Evolutionary conservation across 2,113 vertebrate genomes (phyloP).

Genomic region (Parus major): DNA sequence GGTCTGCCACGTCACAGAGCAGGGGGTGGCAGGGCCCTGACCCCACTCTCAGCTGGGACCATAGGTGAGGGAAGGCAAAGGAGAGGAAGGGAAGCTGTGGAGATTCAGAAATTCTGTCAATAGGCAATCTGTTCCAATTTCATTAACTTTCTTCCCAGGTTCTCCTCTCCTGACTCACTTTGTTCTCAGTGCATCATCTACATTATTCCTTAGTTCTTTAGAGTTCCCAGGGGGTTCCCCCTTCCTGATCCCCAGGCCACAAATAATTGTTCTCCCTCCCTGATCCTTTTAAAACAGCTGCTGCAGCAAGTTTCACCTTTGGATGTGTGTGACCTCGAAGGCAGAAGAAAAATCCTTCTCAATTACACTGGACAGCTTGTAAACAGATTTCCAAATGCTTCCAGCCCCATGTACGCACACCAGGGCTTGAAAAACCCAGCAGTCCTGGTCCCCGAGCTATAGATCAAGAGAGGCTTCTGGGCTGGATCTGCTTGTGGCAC

Average conservation of each 20-base stretch:
- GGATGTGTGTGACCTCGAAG: not conserved
- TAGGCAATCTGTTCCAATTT: not conserved
- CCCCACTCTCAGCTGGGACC: rapidly evolving
- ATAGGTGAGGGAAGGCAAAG: not conserved
- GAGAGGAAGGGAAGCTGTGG: not conserved
- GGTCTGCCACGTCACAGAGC: rapidly evolving
- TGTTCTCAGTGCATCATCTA: not conserved
- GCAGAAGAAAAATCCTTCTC: not conserved
- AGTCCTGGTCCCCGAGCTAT: not conserved
- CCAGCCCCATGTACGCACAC: not conserved
- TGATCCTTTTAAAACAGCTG: not conserved
- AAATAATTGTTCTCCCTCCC: not conserved
- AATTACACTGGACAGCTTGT: not conserved
- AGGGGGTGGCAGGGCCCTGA: not conserved
- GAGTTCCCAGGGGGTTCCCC: not conserved
- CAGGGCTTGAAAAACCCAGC: not conserved
- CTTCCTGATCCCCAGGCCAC: not conserved
- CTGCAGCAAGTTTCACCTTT: slow-evolving; percentile 14
- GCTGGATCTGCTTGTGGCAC: not conserved
- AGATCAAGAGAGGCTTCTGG: not conserved
- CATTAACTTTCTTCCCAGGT: not conserved
- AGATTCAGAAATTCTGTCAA: not conserved
- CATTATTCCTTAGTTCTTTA: not conserved
- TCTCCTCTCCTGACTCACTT: not conserved
- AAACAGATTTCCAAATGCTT: not conserved